These are phyloP conservation scores for Philopotamus ludificatus DNA, from an alignment of 1,140 invertebrate genomes.

Conservation along the genomic window DNA sequence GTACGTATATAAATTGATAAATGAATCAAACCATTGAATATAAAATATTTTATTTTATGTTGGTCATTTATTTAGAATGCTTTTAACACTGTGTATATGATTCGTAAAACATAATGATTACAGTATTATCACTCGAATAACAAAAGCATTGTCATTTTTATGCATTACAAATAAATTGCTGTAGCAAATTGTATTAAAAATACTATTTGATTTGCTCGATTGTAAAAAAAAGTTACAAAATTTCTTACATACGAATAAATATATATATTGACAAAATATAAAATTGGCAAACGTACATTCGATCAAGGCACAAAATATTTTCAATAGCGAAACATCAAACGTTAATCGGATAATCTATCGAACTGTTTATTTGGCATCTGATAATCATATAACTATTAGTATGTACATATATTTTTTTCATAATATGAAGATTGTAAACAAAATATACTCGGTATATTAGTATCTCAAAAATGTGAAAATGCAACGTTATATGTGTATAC, in stretches of 20 bases:
- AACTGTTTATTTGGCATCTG: too few species aligned
- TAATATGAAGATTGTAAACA: too few species aligned
- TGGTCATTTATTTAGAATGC: constrained; percentile 13
- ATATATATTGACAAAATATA: neutral
- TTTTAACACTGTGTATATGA: neutral
- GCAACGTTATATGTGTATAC: too few species aligned
- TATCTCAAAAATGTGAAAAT: too few species aligned
- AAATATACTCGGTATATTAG: too few species aligned
- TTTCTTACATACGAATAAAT: neutral
- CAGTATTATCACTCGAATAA: neutral
- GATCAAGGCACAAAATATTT: neutral
- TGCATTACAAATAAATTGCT: too few species aligned
- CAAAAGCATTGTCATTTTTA: too few species aligned
- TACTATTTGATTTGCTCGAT: neutral
- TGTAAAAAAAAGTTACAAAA: neutral
- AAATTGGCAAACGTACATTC: neutral
- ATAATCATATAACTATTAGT: too few species aligned
- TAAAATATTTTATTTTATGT: constrained; percentile 28
- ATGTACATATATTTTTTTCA: too few species aligned
- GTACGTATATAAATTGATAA: constrained; percentile 18
- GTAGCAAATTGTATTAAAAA: neutral
- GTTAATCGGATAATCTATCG: too few species aligned
- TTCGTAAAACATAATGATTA: neutral
- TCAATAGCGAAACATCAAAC: too few species aligned
- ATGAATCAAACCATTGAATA: constrained; percentile 6